A percentile compares a stretch with the other conserved stretches of the same genome.
These are phyloP conservation scores for Microctenopoma steveboyesi DNA, from an alignment of 2,797 vertebrate species.

Conservation along the genomic window DNA sequence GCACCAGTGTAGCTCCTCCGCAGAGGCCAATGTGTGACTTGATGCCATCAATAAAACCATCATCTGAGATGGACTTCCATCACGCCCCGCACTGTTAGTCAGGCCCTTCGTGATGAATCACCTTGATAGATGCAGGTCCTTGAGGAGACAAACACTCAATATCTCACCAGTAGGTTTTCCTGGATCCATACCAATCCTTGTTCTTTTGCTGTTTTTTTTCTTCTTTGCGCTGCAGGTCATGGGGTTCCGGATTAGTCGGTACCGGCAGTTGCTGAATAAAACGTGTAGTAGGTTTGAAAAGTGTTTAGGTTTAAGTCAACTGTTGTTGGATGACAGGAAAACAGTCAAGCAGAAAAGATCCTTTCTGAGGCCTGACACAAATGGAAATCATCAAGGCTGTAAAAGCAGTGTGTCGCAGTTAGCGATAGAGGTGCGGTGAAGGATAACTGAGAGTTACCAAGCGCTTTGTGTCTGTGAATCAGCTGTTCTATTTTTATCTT, in stretches of 20 bases:
- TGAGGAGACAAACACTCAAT: slow-evolving; percentile 83
- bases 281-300: neutral
- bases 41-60: slow-evolving; percentile 85
- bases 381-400: neutral
- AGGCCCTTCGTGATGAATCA: slow-evolving; percentile 59
- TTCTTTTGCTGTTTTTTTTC: slow-evolving; percentile 35
- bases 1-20: slow-evolving; percentile 63
- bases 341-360: slow-evolving; percentile 15
- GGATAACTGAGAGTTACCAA: slow-evolving; percentile 17
- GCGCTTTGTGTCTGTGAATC: slow-evolving; percentile 61
- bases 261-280: slow-evolving; percentile 4
- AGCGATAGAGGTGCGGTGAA: slow-evolving; percentile 9
- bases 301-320: slow-evolving; percentile 23
- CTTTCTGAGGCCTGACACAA: neutral
- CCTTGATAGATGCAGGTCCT: slow-evolving; percentile 67
- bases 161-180: slow-evolving; percentile 74
- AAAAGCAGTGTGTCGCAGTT: neutral
- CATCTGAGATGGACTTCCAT: slow-evolving; percentile 68
- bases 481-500: slow-evolving; percentile 78
- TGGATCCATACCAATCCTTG: slow-evolving; percentile 72
- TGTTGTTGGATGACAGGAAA: slow-evolving; percentile 20
- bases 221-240: slow-evolving; percentile 39
- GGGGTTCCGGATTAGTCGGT: slow-evolving; percentile 52
- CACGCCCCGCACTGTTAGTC: slow-evolving; percentile 41
- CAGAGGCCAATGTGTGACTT: slow-evolving; percentile 80